Conservation (phyloP, 2,888 invertebrate genomes). For the Hipparchia sbordonii region DNA sequence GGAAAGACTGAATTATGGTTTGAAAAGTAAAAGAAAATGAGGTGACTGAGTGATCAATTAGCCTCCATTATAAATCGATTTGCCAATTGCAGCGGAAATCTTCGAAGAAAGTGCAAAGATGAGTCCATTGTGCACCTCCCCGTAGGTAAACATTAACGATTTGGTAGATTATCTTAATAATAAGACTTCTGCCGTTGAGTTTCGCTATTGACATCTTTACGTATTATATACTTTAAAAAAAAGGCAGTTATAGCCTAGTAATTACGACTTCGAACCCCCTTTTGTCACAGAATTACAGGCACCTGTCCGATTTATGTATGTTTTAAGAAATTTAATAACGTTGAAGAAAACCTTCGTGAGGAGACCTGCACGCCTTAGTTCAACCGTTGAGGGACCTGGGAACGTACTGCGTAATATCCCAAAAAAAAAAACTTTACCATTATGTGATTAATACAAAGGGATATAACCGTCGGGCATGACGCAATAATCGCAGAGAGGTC, state of each 20-base stretch:
- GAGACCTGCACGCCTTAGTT: too few relatives aligned
- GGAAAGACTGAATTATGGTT: neutral
- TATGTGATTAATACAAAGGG: too few relatives aligned
- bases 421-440: too few relatives aligned
- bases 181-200: neutral
- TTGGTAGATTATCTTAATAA: slow-evolving; percentile 7
- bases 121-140: slow-evolving; percentile 46
- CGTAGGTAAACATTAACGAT: slow-evolving; percentile 15
- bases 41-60: slow-evolving; percentile 48
- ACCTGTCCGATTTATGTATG: too few relatives aligned
- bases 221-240: neutral
- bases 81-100: slow-evolving; percentile 53
- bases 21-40: slow-evolving; percentile 14
- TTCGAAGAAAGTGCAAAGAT: slow-evolving; percentile 61
- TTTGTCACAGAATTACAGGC: too few relatives aligned
- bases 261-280: too few relatives aligned
- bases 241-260: too few relatives aligned
- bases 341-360: too few relatives aligned
- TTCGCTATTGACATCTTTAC: neutral
- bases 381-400: too few relatives aligned
- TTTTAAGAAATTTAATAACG: too few relatives aligned
- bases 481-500: neutral
- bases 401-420: too few relatives aligned
- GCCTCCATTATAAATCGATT: slow-evolving; percentile 69
- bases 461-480: neutral